These are phyloP conservation scores for Leptinotarsa texana DNA, from an alignment of 1,140 invertebrate species.

Conservation along the genomic window DNA sequence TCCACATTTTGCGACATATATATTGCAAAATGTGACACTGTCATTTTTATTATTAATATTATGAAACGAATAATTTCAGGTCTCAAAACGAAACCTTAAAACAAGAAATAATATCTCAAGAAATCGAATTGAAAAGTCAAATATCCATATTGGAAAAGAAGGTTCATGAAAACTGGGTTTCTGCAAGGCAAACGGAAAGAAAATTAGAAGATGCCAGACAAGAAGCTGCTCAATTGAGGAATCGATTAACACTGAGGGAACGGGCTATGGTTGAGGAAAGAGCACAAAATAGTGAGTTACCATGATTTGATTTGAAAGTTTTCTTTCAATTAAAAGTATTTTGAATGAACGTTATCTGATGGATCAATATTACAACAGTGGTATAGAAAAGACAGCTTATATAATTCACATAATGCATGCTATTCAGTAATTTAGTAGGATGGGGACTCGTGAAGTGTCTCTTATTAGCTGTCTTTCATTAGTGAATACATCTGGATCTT, in stretches of 20 bases:
- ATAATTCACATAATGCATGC: too few relatives aligned
- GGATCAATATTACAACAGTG: too few relatives aligned
- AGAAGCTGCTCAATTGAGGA: constrained; percentile 73
- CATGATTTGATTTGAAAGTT: constrained; percentile 11
- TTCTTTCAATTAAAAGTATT: neutral
- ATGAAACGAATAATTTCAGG: constrained; percentile 50
- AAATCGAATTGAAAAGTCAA: constrained; percentile 75
- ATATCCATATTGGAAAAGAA: constrained; percentile 75
- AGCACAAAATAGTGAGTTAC: constrained; percentile 48
- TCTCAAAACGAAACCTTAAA: constrained; percentile 74
- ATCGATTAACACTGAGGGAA: constrained; percentile 68
- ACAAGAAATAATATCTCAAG: constrained; percentile 78
- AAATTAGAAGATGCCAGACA: constrained; percentile 75
- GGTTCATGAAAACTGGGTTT: constrained; percentile 78
- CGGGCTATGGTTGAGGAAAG: constrained; percentile 58
- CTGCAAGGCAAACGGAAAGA: constrained; percentile 72
- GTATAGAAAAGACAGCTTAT: too few relatives aligned
- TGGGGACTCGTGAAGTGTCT: too few relatives aligned
- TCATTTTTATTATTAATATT: too few relatives aligned
- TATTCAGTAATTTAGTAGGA: too few relatives aligned
- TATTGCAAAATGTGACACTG: too few relatives aligned
- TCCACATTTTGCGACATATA: neutral
- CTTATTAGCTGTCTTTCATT: too few relatives aligned
- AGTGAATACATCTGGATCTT: too few relatives aligned
- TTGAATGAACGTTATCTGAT: neutral